These are phyloP conservation scores for Linnaemya tessellans DNA, from an alignment of 2,888 invertebrate genomes.

Conservation along the genomic window DNA sequence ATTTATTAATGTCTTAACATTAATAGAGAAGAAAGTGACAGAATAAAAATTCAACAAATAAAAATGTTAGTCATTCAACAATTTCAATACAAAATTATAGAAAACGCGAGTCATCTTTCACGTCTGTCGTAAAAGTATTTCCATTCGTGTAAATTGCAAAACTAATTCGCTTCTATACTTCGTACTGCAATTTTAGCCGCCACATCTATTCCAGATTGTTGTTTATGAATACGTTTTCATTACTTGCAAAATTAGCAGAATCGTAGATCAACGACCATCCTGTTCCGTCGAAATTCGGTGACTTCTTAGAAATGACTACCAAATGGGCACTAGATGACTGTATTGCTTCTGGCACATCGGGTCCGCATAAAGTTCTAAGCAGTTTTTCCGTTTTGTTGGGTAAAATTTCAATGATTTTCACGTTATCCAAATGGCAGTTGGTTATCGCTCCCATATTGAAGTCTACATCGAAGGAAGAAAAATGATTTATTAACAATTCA, in stretches of 20 bases:
- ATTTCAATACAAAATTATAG: neutral
- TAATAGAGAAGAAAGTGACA: neutral
- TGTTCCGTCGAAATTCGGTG: conserved; percentile 87
- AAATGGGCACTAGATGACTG: conserved; percentile 83
- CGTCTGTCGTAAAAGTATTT: too few relatives aligned
- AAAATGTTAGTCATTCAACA: conserved; percentile 57
- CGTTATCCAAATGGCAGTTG: conserved; percentile 86
- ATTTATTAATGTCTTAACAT: conserved; percentile 59
- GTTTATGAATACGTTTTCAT: conserved; percentile 2
- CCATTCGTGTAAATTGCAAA: too few relatives aligned
- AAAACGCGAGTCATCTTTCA: too few relatives aligned
- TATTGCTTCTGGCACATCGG: conserved; percentile 85
- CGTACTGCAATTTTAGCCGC: too few relatives aligned
- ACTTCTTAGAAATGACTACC: conserved; percentile 84
- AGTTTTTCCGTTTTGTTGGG: conserved; percentile 77
- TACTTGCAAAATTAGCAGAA: neutral
- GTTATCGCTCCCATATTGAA: conserved; percentile 87
- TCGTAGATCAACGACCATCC: conserved; percentile 85
- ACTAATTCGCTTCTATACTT: too few relatives aligned
- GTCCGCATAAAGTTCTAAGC: conserved; percentile 83
- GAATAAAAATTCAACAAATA: conserved; percentile 40
- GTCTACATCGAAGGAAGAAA: conserved; percentile 74
- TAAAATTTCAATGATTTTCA: conserved; percentile 86
- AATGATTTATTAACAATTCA: neutral
- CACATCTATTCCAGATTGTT: neutral